Conservation (phyloP, 1,140 invertebrate species). For the Heliothis subflexa region DNA sequence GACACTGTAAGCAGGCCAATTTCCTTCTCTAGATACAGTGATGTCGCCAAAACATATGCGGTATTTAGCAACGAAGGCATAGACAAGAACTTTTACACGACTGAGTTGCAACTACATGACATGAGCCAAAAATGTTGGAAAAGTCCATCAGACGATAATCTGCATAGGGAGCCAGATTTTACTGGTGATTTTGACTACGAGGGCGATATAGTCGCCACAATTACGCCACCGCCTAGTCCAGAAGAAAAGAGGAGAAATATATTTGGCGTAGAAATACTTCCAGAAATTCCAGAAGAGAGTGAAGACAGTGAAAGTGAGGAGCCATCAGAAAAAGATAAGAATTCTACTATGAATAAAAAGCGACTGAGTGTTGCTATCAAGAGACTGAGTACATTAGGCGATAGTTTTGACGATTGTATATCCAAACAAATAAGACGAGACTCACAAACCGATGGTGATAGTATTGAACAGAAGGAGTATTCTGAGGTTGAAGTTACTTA, state of each 20-base stretch:
- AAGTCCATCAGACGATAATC: conserved; percentile 81
- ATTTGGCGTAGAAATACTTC: conserved; percentile 82
- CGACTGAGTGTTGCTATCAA: conserved; percentile 77
- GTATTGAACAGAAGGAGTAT: conserved; percentile 65
- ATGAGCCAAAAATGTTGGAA: conserved; percentile 82
- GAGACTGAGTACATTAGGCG: conserved; percentile 83
- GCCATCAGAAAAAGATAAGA: conserved; percentile 47
- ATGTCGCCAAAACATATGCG: conserved; percentile 75
- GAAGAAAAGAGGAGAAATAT: conserved; percentile 79
- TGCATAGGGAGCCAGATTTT: conserved; percentile 57
- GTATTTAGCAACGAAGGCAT: conserved; percentile 73
- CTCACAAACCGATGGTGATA: conserved; percentile 65
- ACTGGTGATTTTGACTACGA: conserved; percentile 57
- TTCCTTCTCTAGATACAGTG: conserved; percentile 73
- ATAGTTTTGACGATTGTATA: conserved; percentile 83
- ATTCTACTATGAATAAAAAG: conserved; percentile 65
- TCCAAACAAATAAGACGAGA: conserved; percentile 75
- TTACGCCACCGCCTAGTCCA: conserved; percentile 81
- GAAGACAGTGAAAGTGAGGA: conserved; percentile 70
- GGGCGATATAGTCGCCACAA: conserved; percentile 62
- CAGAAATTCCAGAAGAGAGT: conserved; percentile 84
- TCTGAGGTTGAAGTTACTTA: conserved; percentile 77
- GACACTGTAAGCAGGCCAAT: conserved; percentile 62
- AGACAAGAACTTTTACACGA: conserved; percentile 65
- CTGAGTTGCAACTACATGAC: conserved; percentile 79